Evolutionary conservation across 2,888 invertebrate species (phyloP), one percentile per base, ranked within the genome.

Genomic region (Drosophila anceps): DNA sequence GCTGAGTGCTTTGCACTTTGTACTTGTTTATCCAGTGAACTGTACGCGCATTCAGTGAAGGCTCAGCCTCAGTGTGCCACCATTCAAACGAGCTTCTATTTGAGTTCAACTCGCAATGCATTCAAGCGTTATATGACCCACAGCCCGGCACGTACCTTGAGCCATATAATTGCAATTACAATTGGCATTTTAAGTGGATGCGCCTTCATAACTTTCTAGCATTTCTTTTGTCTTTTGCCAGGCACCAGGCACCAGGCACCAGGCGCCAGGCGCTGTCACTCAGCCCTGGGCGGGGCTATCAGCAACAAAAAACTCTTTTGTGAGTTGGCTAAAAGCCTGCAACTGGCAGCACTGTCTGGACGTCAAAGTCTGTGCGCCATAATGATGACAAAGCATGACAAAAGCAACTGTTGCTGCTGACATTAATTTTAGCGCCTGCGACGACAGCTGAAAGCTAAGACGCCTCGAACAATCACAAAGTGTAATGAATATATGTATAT

Each of bases 1-100:
- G 46, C 64, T 54, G 35, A 39, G 60, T 67, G 71, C 64, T 64
- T 63, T 72, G 48, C 63, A 61, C 75, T 75, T 63, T 74, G 44
- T 60, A 60, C 73, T 76, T 66, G 65, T 76, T 81, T 81, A 61
- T 51, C 35, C 67, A 84, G 82, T 70, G 67, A 76, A 81, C 79
- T 78, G 84, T 73, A 72, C 60, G 66, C 48, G 60, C 74, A 69
- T 82, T 74, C 66, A 74, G 65, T 71, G 15, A n/a, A n/a, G n/a
- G 2, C 75, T 72, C 33, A 55, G 59, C 33, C 51, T 43, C 15
- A n/a, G 58, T 46, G 69, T 15, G 27, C 44, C 46, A 24, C 67
- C 78, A 81, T 77, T 81, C 81, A 79, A 24, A 24, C 24, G 24
- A 24, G 24, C 24, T 24, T 24, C 24, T 24, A 4, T 57, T 80